These are phyloP conservation scores for Antechinus stuartii DNA, from an alignment of 2,113 vertebrate genomes.

Conservation along the genomic window DNA sequence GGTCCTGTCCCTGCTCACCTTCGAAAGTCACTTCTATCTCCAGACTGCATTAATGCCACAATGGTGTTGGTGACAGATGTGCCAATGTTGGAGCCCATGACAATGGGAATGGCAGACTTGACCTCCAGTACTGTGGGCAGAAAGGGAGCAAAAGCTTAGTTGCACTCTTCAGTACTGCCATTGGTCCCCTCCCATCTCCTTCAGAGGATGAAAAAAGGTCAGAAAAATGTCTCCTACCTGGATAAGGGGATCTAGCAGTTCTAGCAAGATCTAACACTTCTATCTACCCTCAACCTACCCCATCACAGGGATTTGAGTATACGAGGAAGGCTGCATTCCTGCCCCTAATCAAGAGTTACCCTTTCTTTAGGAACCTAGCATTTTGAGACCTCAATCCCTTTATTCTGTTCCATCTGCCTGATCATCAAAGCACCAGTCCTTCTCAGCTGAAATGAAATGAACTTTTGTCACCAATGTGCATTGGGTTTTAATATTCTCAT, in stretches of 20 bases:
- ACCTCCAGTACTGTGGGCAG: slow-evolving; percentile 90
- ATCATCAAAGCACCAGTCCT: background rate
- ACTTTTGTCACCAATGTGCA: background rate
- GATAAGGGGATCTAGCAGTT: no score
- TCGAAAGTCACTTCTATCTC: slow-evolving; percentile 92
- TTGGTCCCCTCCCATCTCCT: background rate
- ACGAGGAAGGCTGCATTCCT: background rate
- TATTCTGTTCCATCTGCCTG: background rate
- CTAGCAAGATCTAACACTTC: background rate
- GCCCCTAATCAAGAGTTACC: background rate
- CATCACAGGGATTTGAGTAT: background rate
- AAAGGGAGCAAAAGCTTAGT: background rate
- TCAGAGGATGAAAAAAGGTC: background rate
- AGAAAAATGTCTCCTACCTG: background rate
- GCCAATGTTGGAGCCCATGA: slow-evolving; percentile 96
- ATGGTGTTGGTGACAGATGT: slow-evolving; percentile 96
- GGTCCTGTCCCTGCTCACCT: slow-evolving; percentile 83
- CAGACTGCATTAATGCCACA: slow-evolving; percentile 95
- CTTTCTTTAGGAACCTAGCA: background rate
- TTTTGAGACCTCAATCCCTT: background rate
- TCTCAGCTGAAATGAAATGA: background rate
- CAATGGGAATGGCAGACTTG: slow-evolving; percentile 91
- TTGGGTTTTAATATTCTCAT: background rate
- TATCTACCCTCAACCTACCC: background rate
- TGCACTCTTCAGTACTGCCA: background rate